Evolutionary conservation across 2,888 invertebrate genomes (phyloP).

Genomic region (Trichogramma dendrolimi): DNA sequence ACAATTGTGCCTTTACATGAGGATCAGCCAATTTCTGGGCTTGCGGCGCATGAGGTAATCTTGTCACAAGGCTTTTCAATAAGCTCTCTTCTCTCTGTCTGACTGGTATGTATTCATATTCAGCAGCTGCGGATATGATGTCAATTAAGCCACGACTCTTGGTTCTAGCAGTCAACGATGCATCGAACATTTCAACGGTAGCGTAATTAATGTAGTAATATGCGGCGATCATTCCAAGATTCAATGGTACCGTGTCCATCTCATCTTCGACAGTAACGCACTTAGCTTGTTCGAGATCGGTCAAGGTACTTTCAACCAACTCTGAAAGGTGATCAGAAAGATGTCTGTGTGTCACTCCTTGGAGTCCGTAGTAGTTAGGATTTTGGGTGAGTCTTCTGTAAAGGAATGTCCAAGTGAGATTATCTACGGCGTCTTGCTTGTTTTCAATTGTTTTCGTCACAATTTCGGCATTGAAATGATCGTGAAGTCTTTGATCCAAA

Average conservation of each 20-base stretch:
- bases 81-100: slow-evolving; percentile 92
- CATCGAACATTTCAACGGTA: slow-evolving; percentile 96
- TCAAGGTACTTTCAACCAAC: slow-evolving; percentile 91
- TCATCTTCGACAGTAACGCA: slow-evolving; percentile 98
- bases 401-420: slow-evolving; percentile 98
- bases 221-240: slow-evolving; percentile 99
- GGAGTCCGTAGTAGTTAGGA: slow-evolving; percentile 98
- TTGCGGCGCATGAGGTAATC: slow-evolving; percentile 59
- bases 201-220: slow-evolving; percentile 99
- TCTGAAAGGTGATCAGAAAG: slow-evolving; percentile 97
- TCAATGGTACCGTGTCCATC: slow-evolving; percentile 93
- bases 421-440: slow-evolving; percentile 99
- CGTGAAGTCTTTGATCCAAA: slow-evolving; percentile 94
- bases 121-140: slow-evolving; percentile 96
- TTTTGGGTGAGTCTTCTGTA: slow-evolving; percentile 96
- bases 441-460: slow-evolving; percentile 99
- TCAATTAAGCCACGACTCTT: slow-evolving; percentile 95
- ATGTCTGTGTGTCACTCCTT: slow-evolving; percentile 94
- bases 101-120: slow-evolving; percentile 91
- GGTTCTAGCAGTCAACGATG: slow-evolving; percentile 94
- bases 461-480: slow-evolving; percentile 99
- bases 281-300: slow-evolving; percentile 91
- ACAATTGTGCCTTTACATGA: slow-evolving; percentile 91
- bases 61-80: slow-evolving; percentile 63
- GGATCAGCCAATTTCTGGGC: slow-evolving; percentile 69